Conservation (phyloP, 2,797 vertebrate species). For the Alosa sapidissima region DNA sequence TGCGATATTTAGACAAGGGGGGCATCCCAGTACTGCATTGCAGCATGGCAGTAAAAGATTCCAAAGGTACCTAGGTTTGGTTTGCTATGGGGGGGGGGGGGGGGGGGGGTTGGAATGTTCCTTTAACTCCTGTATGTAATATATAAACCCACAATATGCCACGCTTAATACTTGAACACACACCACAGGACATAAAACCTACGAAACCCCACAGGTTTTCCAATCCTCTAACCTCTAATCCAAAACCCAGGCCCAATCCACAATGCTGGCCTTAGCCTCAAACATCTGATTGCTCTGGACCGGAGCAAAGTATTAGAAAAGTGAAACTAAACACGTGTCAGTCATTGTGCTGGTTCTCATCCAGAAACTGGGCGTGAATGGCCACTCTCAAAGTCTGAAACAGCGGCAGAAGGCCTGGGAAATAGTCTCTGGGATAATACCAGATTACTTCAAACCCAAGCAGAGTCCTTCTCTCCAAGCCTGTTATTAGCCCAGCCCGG, state of each 20-base stretch:
- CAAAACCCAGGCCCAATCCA: neutral
- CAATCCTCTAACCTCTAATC: constrained; percentile 19
- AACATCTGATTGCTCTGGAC: neutral
- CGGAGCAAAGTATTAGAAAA: neutral
- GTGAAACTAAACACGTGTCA: neutral
- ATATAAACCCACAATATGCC: neutral
- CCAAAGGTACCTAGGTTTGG: neutral
- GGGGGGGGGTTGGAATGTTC: neutral
- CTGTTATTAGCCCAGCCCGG: constrained; percentile 17
- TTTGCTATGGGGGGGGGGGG: neutral
- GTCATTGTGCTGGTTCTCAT: constrained; percentile 2
- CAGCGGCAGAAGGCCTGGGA: neutral
- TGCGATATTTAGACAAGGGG: constrained; percentile 11
- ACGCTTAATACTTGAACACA: neutral
- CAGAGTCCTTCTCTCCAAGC: constrained; percentile 7
- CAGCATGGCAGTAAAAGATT: constrained; percentile 4
- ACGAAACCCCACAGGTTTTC: constrained; percentile 9
- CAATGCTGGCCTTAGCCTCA: neutral
- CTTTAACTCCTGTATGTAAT: neutral
- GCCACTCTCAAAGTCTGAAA: neutral
- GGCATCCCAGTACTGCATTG: neutral
- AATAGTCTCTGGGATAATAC: neutral
- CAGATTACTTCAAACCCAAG: neutral
- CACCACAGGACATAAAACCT: neutral
- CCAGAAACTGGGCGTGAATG: neutral